Conservation (phyloP, 2,797 vertebrate species). For the Darevskia mixta region DNA sequence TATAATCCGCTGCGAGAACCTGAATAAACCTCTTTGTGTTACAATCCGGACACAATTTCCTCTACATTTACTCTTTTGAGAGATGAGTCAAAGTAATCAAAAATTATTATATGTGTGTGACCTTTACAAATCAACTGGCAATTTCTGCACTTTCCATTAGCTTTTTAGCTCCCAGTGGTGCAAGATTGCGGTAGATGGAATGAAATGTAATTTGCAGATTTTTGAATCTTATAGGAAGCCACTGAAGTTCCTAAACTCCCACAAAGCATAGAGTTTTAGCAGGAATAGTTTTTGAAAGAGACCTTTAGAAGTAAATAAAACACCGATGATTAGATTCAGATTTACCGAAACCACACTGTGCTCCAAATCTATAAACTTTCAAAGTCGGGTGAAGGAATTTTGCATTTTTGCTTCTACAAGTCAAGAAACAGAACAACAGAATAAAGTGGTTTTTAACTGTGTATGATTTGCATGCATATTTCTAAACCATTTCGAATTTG, state of each 20-base stretch:
- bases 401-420: not conserved
- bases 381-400: not conserved
- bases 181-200: conserved; percentile 34
- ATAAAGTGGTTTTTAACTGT: not conserved
- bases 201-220: conserved; percentile 59
- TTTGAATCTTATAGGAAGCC: conserved; percentile 40
- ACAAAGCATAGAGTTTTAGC: conserved; percentile 18
- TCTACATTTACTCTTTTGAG: conserved; percentile 51
- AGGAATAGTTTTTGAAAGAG: conserved; percentile 47
- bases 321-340: not conserved
- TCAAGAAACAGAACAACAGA: not conserved
- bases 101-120: conserved; percentile 65
- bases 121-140: conserved; percentile 65
- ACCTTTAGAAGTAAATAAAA: conserved; percentile 4
- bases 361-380: not conserved
- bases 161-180: conserved; percentile 60
- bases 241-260: not conserved
- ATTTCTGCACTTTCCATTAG: conserved; percentile 62
- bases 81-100: conserved; percentile 61
- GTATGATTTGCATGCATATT: not conserved
- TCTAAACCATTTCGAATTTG: not conserved
- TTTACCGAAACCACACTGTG: conserved; percentile 20
- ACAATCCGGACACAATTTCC: conserved; percentile 47
- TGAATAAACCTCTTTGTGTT: conserved; percentile 38
- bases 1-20: conserved; percentile 45